These are phyloP conservation scores for Holothuria leucospilota DNA, from an alignment of 53 echinoderm and acorn worm genomes.

Conservation along the genomic window DNA sequence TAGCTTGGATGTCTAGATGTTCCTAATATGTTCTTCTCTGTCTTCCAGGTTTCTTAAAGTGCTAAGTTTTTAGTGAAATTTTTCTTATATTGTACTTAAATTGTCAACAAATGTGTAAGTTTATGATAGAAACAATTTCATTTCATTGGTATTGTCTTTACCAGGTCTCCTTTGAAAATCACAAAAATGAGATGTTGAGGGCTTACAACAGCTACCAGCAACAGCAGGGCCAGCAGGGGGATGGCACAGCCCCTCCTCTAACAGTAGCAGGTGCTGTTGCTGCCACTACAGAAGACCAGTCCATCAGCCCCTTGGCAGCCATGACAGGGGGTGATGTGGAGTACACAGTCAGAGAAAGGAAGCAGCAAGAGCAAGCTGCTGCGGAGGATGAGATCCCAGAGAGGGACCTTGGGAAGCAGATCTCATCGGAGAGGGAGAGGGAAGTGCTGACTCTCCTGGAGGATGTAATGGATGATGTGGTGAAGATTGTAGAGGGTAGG, in stretches of 20 bases:
- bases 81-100: no score
- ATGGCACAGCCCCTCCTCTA: constrained; percentile 43
- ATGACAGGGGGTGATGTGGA: constrained; percentile 89
- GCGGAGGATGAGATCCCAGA: constrained; percentile 36
- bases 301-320: constrained; percentile 92
- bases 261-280: constrained; percentile 77
- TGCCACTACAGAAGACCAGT: constrained; percentile 62
- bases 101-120: neutral
- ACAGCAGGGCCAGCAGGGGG: constrained; percentile 81
- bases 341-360: constrained; percentile 61
- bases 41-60: no score
- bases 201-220: constrained; percentile 93
- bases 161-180: constrained; percentile 97
- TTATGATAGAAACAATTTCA: neutral
- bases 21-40: no score
- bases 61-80: no score
- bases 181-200: constrained; percentile 91
- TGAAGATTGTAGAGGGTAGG: constrained; percentile 75
- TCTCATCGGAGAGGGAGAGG: constrained; percentile 32
- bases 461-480: constrained; percentile 58
- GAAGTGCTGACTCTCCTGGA: constrained; percentile 49
- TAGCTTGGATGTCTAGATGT: no score
- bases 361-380: constrained; percentile 2
- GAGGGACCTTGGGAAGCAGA: constrained; percentile 2
- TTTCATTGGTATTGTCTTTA: neutral